A percentile compares a stretch with the other conserved stretches of the same genome.
Conservation (phyloP, 2,113 vertebrate genomes). For the Hypocryptadius cinnamomeus region DNA sequence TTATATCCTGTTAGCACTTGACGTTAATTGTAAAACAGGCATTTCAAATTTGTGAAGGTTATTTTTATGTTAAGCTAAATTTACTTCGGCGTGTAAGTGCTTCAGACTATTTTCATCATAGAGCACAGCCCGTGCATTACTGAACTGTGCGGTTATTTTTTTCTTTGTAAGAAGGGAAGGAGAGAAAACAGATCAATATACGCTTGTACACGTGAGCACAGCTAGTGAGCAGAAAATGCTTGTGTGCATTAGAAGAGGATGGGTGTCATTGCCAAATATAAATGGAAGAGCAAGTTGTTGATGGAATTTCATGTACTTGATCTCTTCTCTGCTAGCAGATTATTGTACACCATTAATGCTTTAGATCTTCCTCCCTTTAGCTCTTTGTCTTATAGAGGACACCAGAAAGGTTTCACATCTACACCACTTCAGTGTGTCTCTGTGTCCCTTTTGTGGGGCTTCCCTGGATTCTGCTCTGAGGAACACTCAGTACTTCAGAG, state of each 20-base stretch:
- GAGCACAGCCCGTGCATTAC: not conserved
- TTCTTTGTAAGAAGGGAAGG: not conserved
- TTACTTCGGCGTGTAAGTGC: not conserved
- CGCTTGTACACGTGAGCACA: not conserved
- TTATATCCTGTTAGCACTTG: not conserved
- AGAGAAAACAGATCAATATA: slow-evolving; percentile 10
- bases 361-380: not conserved
- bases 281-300: not conserved
- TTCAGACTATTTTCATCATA: not conserved
- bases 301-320: not conserved
- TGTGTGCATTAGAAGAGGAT: not conserved
- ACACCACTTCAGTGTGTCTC: not conserved
- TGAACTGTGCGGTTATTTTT: not conserved
- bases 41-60: not conserved
- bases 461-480: not conserved
- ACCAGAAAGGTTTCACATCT: not conserved
- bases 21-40: not conserved
- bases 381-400: not conserved
- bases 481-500: not conserved
- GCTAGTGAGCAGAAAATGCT: not conserved
- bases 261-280: not conserved
- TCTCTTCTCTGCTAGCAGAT: not conserved
- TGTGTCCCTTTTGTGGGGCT: not conserved
- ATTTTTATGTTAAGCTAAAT: not conserved
- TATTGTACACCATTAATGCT: not conserved